Evolutionary conservation across 2,797 vertebrate species (phyloP).

Genomic region (Vipera ursinii): DNA sequence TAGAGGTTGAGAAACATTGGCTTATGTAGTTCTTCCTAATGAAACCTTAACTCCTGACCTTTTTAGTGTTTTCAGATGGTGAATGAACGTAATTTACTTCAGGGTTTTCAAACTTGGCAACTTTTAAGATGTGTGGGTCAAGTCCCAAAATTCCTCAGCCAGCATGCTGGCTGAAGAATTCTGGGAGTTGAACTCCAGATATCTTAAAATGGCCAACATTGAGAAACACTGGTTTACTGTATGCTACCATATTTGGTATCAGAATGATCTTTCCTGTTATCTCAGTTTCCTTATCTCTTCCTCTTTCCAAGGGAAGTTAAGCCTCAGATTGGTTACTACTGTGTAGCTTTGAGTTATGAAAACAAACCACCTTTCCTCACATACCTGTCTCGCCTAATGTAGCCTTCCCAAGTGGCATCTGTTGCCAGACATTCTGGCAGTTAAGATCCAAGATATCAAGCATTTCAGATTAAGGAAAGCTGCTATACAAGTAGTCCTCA

Average conservation of each 20-base stretch:
- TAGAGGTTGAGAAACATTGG: background rate
- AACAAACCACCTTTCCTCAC: background rate
- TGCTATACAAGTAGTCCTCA: background rate
- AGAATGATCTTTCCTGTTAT: background rate
- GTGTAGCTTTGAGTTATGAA: background rate
- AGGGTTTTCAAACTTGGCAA: background rate
- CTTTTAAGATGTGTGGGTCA: background rate
- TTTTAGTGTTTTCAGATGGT: background rate
- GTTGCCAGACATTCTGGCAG: background rate
- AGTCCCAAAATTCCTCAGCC: background rate
- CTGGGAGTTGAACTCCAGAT: background rate
- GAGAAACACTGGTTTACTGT: background rate
- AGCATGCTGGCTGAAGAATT: background rate
- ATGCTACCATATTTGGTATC: background rate
- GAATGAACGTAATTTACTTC: background rate
- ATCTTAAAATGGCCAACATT: background rate
- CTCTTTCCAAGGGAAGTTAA: background rate
- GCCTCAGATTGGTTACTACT: background rate
- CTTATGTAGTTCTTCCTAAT: background rate
- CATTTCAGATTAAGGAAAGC: background rate
- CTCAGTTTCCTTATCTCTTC: background rate
- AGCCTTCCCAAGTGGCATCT: background rate
- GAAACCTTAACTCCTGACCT: background rate
- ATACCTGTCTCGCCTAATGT: background rate
- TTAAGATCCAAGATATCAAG: background rate